Conservation (phyloP, 2,113 vertebrate genomes). For the Diadophis punctatus region DNA sequence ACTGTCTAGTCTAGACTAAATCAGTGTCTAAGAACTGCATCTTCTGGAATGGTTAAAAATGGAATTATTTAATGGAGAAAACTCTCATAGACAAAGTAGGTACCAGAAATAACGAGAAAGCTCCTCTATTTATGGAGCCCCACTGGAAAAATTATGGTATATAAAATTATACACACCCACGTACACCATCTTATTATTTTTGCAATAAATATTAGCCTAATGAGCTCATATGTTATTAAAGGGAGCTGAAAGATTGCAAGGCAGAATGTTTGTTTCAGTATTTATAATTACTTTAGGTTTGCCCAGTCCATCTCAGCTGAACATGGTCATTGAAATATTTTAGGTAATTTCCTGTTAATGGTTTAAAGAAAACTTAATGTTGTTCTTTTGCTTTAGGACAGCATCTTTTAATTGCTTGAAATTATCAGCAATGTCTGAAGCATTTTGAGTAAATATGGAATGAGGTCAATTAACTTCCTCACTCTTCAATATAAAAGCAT, state of each 20-base stretch:
- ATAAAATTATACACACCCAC: neutral
- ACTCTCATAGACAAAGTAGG: neutral
- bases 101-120: neutral
- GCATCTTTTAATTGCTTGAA: slow-evolving; percentile 71
- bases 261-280: slow-evolving; percentile 37
- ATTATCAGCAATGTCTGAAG: slow-evolving; percentile 66
- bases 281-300: slow-evolving; percentile 57
- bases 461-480: slow-evolving; percentile 75
- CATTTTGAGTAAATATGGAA: slow-evolving; percentile 64
- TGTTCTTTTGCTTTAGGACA: slow-evolving; percentile 66
- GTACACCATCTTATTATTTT: neutral
- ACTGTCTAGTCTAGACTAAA: neutral
- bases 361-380: slow-evolving; percentile 55
- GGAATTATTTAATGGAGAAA: neutral
- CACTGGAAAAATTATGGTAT: neutral
- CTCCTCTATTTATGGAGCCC: neutral
- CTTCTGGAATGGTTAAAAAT: neutral
- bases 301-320: slow-evolving; percentile 43
- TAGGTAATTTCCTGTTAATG: slow-evolving; percentile 62
- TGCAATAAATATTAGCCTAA: slow-evolving; percentile 8
- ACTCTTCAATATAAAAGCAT: slow-evolving; percentile 65
- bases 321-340: slow-evolving; percentile 62
- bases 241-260: slow-evolving; percentile 32
- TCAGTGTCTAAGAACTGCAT: neutral
- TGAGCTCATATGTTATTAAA: slow-evolving; percentile 16